Percentiles rank a stretch among this genome's conserved stretches.
Conservation (phyloP, 2,113 vertebrate species). For the Lethenteron reissneri region DNA sequence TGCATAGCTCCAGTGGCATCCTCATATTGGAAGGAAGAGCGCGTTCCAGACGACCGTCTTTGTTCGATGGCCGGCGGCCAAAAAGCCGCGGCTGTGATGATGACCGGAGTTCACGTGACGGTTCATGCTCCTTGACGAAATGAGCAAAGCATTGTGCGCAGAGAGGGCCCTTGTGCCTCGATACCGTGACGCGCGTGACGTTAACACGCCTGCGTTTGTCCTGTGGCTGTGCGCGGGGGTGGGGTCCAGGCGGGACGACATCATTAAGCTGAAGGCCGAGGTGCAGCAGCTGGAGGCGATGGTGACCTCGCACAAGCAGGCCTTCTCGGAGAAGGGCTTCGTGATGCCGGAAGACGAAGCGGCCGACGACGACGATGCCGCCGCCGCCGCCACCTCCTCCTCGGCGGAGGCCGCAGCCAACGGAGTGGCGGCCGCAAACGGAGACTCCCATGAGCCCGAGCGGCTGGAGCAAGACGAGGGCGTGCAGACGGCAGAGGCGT, state of each 20-base stretch:
- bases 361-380: conserved; percentile 15
- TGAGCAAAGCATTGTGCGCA: neutral
- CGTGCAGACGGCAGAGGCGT: too few species aligned
- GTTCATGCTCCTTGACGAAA: too few species aligned
- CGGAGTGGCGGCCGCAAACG: conserved; percentile 11
- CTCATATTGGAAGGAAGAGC: too few species aligned
- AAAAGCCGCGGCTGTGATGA: too few species aligned
- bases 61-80: too few species aligned
- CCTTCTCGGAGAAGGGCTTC: conserved; percentile 26
- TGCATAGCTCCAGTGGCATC: too few species aligned
- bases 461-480: neutral
- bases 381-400: conserved; percentile 13
- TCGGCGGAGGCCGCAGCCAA: conserved; percentile 18
- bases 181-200: too few species aligned
- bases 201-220: too few species aligned
- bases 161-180: neutral
- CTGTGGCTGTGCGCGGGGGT: neutral
- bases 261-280: conserved; percentile 90
- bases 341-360: conserved; percentile 23
- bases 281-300: conserved; percentile 76
- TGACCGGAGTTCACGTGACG: too few species aligned
- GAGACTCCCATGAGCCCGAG: neutral
- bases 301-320: conserved; percentile 42
- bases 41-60: too few species aligned
- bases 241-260: conserved; percentile 59